A percentile compares a stretch with the other conserved stretches of the same genome.
Evolutionary conservation across 1,140 invertebrate species (phyloP).

Genomic region (Eriosoma lanigerum): DNA sequence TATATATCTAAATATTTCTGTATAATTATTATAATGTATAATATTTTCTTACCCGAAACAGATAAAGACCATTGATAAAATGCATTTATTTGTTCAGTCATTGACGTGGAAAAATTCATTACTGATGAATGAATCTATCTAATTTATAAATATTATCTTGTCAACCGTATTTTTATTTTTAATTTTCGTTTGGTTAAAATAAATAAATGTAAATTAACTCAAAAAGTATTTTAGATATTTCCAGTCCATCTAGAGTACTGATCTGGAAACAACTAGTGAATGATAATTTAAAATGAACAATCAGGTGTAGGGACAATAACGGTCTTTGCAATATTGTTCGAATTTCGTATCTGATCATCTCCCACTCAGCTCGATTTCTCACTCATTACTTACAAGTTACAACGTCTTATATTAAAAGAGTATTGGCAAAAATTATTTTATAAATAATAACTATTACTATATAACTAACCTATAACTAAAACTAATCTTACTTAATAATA

Average conservation of each 20-base stretch:
- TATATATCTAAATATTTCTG: not conserved
- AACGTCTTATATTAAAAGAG: not conserved
- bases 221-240: not conserved
- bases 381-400: not conserved
- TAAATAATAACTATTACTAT: not conserved
- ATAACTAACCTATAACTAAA: not conserved
- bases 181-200: no score
- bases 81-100: not conserved
- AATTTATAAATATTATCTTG: not conserved
- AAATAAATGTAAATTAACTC: not conserved
- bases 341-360: not conserved
- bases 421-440: not conserved
- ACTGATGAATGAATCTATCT: not conserved
- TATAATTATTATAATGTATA: no score
- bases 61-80: conserved; percentile 35
- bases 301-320: not conserved
- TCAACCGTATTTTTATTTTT: no score
- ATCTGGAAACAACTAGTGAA: not conserved
- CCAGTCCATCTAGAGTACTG: not conserved
- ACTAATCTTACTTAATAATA: not conserved
- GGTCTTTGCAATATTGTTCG: not conserved
- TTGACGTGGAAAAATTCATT: conserved; percentile 4
- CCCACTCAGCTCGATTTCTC: not conserved
- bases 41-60: conserved; percentile 19
- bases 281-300: not conserved